phyloP scores from a whole-genome alignment of 2,797 vertebrate species.

The Sphenopsis melanotis region DNA sequence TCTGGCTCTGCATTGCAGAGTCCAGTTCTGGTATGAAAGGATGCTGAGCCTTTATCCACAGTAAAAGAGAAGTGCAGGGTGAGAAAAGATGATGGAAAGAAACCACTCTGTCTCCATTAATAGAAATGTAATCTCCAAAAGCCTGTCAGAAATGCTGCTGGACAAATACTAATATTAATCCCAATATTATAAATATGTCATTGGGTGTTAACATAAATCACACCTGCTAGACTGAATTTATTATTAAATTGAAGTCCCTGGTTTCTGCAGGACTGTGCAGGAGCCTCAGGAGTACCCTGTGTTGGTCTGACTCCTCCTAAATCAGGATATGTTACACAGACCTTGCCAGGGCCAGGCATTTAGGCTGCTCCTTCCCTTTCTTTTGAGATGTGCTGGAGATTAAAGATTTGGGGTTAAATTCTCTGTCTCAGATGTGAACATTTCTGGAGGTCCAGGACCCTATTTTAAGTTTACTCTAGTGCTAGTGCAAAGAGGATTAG shows the following conservation, averaged over 20 bases:
- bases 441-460: not conserved
- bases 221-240: not conserved
- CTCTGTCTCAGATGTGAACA: not conserved
- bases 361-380: not conserved
- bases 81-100: not conserved
- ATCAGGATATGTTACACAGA: not conserved
- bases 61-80: accelerated
- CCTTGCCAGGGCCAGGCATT: not conserved
- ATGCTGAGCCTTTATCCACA: not conserved
- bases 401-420: not conserved
- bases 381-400: not conserved
- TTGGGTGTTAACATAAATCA: not conserved
- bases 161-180: not conserved
- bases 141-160: not conserved
- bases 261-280: not conserved
- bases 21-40: not conserved
- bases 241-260: not conserved
- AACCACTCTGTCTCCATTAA: not conserved
- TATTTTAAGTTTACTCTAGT: not conserved
- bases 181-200: not conserved
- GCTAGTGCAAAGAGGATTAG: not conserved
- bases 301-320: not conserved
- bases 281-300: not conserved
- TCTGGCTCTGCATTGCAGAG: constrained; percentile 3
- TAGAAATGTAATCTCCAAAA: not conserved